Base-by-base conservation (phyloP, 2,113 vertebrate genomes). In the Solea senegalensis region DNA sequence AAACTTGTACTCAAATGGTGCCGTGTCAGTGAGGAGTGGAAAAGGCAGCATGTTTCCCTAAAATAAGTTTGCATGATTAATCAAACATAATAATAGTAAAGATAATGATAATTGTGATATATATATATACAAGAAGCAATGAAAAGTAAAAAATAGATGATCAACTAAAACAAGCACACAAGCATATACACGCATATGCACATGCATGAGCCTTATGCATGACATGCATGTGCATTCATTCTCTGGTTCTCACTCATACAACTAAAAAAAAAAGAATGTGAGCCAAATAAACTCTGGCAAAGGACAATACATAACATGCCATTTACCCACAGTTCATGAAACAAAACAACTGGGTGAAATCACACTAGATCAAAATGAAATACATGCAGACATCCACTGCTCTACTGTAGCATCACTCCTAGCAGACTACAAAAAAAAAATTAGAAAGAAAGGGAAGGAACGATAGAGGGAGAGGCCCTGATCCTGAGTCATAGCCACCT, bases 361-460 rank as follows among this genome's bases (percentile, higher is more conserved):
- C 82, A 85, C 84, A 82, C 80, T 44, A 75, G 78, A 85, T 89
- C 82, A 91, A 90, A 86, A 75, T 58, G 64, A 64, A 86, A 91
- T 90, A 90, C 86, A 83, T 91, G 85, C 90, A 87, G 87, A 89
- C 88, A 88, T 91, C 83, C 85, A 91, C 83, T 90, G 87, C 77
- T 89, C 91, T 92, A 92, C 80, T 87, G 86, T 90, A 92, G 91
- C 87, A 83, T 90, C 93, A 93, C 92, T 92, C 91, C 75, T 90
- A 87, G 82, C 82, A 84, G 88, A 92, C 85, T 89, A 88, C 72
- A 78, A 87, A 81, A 78, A 65, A 74, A 72, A 81, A 76, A 89
- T 4, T 5, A 4, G 61, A 79, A 65, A 84, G 48, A 74, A 61
- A 75, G 39, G 15, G 43, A 54, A 49, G 59, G 46, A 64, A 67